Base-by-base conservation (phyloP, 2,113 vertebrate species). In the Piprites chloris region DNA sequence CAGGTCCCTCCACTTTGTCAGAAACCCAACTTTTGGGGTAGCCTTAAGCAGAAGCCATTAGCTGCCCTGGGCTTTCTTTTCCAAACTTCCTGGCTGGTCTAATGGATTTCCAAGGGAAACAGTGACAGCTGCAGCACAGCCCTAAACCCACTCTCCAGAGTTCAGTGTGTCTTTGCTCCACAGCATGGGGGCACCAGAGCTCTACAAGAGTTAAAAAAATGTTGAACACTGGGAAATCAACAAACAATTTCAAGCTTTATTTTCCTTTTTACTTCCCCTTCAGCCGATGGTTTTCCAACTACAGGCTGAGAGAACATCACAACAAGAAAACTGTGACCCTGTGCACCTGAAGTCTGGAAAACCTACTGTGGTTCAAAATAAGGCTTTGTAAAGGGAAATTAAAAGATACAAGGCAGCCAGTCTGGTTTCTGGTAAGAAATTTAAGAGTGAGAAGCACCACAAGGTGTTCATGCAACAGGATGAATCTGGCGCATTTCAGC, bases 171-270 rank as follows among this genome's bases (percentile, higher is more conserved):
- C 67, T 93, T 90, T 90, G 63, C 89, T 93, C 72, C 39, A 52
- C 80, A 95, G 91, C 91, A 93, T 71, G 93, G 72, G 73, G 93
- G 83, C 91, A 95, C 65, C 56, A 95, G 80, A 95, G 83, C 72
- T 84, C 88, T 39, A 89, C 21, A 92, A 77, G 79, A 88, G 39
- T 49, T 89, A 67, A 84, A 61, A 87, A 88, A 28, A 33, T 1
- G 5, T 1, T 42, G 33, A 88, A 50, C 0, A 0, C 4, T 2
- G 5, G 30, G 50, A 94, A 89, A 90, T 32, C 35, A 80, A 77
- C 30, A 76, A 10, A 28, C 19, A 32, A 85, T 83, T 76, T 76
- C n/a, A 71, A 67, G 24, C 6, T 77, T 74, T 89, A 41, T 74
- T 69, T 77, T 91, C 59, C 50, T 84, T 63, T 86, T 80, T 46